Base-by-base conservation (phyloP, 2,113 vertebrate species). In the Chloebia gouldiae region DNA sequence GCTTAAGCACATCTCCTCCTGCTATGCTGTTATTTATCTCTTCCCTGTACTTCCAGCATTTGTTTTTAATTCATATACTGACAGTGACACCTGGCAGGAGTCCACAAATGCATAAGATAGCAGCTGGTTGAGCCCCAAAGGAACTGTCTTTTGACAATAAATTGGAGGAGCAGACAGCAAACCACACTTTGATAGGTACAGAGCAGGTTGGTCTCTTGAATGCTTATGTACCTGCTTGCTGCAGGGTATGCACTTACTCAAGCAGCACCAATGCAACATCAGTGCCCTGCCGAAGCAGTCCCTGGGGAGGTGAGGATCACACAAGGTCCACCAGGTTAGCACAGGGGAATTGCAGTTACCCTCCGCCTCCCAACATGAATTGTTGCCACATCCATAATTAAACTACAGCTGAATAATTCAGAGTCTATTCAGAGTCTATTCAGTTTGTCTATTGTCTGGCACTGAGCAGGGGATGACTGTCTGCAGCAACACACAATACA, bases 11-110 rank as follows among this genome's bases (percentile, higher is more conserved):
- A 78, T 50, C 70, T 94, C 49, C 51, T 95, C 90, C 81, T 61
- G 82, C 90, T 92, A 10, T 66, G 88, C 82, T 90, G 64, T 71
- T 93, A 86, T 69, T 95, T 92, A 45, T 83, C 71, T 81, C 64
- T 53, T 92, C 69, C 63, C 76, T 68, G 75, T 49, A 84, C 60
- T 84, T 86, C 45, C 86, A 95, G 51, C 49, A 39, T 94, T 95
- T 90, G 85, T 44, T 93, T 96, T 95, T 94, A 94, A 86, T 95
- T 94, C 72, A 42, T 84, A 90, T 50, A 72, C 76, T 92, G 53
- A 64, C 82, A 88, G 47, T 49, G 72, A 94, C 76, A 92, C 81
- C 68, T 82, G 82, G 95, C 92, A 75, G 28, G 44, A 88, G 85
- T 71, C 90, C 88, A 93, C 80, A 60, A 90, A 79, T 21, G 80